phyloP scores from a whole-genome alignment of 1,140 invertebrate genomes.

The Lepidotrigona ventralis region DNA sequence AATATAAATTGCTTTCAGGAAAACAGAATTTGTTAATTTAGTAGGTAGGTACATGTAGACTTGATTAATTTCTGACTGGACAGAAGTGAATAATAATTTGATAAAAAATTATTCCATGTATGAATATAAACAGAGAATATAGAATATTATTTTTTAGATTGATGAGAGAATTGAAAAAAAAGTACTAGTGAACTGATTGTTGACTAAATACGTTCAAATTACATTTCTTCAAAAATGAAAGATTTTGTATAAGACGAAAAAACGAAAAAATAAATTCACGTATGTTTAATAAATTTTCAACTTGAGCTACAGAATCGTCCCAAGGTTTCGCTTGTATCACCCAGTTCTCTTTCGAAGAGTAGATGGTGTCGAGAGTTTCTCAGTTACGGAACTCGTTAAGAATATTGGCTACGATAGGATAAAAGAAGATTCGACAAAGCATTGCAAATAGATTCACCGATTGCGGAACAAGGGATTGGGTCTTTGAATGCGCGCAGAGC shows the following conservation, averaged over 20 bases:
- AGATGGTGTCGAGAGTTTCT: not conserved
- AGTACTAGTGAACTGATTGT: too few species aligned
- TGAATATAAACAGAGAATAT: too few species aligned
- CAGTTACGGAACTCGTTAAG: conserved; percentile 7
- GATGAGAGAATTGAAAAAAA: too few species aligned
- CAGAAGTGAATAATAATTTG: too few species aligned
- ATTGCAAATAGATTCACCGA: conserved; percentile 28
- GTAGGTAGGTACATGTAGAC: not conserved
- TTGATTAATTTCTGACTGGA: not conserved
- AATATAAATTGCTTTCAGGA: not conserved
- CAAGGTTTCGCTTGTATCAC: not conserved
- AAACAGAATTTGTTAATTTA: too few species aligned
- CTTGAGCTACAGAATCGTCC: too few species aligned
- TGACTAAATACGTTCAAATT: too few species aligned
- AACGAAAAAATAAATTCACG: too few species aligned
- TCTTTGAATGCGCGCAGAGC: not conserved
- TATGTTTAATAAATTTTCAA: too few species aligned
- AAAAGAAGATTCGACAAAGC: conserved; percentile 20
- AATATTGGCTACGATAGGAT: not conserved
- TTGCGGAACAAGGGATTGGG: conserved; percentile 12
- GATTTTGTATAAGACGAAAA: too few species aligned
- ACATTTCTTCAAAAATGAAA: too few species aligned
- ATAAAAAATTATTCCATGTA: not conserved
- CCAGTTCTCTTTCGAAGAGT: not conserved
- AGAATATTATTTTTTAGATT: too few species aligned